These are phyloP conservation scores for Phycodurus eques DNA, from an alignment of 2,113 vertebrate genomes.

Conservation along the genomic window DNA sequence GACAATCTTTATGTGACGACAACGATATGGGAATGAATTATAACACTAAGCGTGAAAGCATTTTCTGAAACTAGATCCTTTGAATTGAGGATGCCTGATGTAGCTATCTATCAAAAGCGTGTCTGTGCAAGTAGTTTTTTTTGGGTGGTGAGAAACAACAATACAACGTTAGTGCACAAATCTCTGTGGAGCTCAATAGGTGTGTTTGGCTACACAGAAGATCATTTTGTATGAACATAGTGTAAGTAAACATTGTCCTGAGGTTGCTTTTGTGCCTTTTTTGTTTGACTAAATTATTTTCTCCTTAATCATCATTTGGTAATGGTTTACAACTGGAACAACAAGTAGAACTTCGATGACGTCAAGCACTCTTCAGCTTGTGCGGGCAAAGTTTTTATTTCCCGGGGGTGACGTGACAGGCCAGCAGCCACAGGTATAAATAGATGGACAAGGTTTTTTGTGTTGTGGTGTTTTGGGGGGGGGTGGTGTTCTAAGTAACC, in stretches of 20 bases:
- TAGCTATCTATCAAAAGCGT: neutral
- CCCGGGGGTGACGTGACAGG: conserved; percentile 9
- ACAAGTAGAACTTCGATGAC: conserved; percentile 13
- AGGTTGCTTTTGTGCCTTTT: neutral
- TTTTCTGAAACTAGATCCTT: neutral
- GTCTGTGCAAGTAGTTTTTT: neutral
- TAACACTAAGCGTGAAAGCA: no score
- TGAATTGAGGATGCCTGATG: neutral
- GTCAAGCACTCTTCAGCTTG: neutral
- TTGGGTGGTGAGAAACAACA: neutral
- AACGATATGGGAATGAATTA: neutral
- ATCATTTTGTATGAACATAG: neutral
- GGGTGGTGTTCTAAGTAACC: neutral
- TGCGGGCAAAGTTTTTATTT: neutral
- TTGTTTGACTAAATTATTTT: neutral
- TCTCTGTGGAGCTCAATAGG: neutral
- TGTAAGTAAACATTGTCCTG: neutral
- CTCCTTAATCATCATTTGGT: neutral
- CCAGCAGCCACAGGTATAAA: conserved; percentile 20
- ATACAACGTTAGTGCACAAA: neutral
- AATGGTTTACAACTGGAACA: conserved; percentile 20
- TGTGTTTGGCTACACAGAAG: neutral
- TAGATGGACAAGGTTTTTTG: conserved; percentile 4
- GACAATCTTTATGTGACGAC: neutral
- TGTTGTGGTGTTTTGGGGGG: neutral